Conservation (phyloP, 2,888 invertebrate species). For the Iselma pallidipennis region DNA sequence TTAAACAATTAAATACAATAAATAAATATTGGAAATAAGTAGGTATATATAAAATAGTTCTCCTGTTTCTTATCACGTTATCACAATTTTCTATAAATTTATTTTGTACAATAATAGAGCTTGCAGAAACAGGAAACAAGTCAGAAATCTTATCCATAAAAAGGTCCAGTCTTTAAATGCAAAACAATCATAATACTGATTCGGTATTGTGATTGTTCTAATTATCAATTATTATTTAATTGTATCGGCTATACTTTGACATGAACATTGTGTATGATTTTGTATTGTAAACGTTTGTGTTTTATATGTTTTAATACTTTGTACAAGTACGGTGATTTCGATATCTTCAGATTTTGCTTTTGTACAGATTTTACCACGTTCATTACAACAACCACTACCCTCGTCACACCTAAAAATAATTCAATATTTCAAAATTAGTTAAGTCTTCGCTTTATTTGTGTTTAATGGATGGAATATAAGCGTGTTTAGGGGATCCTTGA, state of each 20-base stretch:
- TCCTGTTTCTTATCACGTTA: not conserved
- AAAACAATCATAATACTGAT: conserved; percentile 1
- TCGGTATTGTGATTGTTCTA: conserved; percentile 1
- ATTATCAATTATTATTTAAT: not conserved
- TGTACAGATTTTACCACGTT: conserved; percentile 5
- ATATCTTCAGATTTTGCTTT: conserved; percentile 4
- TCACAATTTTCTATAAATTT: not conserved
- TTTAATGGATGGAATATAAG: not conserved
- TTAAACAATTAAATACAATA: not conserved
- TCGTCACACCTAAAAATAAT: conserved; percentile 19
- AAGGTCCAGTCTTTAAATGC: not conserved
- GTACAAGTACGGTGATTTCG: conserved; percentile 4
- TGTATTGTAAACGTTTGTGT: not conserved
- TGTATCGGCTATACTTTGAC: conserved; percentile 7
- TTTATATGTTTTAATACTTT: not conserved
- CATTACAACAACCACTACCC: conserved; percentile 14
- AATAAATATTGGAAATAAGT: not conserved
- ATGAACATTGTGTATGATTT: conserved; percentile 17
- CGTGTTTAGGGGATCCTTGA: not conserved
- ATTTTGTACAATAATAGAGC: too few relatives aligned
- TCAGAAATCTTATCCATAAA: not conserved
- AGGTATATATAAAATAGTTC: not conserved
- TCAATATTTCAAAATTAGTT: conserved; percentile 1
- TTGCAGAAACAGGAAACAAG: too few relatives aligned
- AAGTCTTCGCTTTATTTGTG: too few relatives aligned